Percentiles rank a stretch among this genome's conserved stretches.
phyloP scores from a whole-genome alignment of 2,888 invertebrate species.

The Netelia melanura region DNA sequence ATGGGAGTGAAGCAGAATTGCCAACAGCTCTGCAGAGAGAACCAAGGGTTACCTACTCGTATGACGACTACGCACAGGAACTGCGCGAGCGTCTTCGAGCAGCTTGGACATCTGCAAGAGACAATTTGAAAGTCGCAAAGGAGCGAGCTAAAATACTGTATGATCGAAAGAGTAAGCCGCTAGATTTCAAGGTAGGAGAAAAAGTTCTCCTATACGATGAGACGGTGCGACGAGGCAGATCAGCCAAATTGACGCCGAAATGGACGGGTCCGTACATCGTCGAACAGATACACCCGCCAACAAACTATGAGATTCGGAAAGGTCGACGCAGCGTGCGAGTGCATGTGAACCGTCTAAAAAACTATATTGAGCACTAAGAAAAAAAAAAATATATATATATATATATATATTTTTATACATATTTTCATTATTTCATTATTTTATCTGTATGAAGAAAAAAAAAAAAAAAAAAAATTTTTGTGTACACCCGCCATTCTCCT shows the following conservation, averaged over 20 bases:
- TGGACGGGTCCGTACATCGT: conserved; percentile 2
- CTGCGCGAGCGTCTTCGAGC: background rate
- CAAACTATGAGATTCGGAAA: background rate
- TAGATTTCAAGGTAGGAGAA: background rate
- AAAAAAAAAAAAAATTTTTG: too few relatives aligned
- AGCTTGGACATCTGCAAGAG: background rate
- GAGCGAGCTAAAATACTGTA: background rate
- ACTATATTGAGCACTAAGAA: background rate
- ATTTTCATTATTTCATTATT: too few relatives aligned
- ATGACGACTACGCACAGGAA: too few relatives aligned
- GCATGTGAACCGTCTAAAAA: background rate
- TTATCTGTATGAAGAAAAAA: too few relatives aligned
- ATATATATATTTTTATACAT: background rate
- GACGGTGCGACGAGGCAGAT: background rate
- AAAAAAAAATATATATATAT: background rate
- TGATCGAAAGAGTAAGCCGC: background rate
- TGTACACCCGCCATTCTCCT: too few relatives aligned
- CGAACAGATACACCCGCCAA: background rate
- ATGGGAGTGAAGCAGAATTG: conserved; percentile 39
- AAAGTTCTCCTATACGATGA: background rate
- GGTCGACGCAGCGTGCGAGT: background rate
- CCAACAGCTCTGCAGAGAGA: background rate
- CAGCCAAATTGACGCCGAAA: conserved; percentile 1
- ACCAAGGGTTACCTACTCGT: background rate
- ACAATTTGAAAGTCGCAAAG: background rate